These are phyloP conservation scores for Corella eumyota DNA, from an alignment of 23 tunicate genomes.

Conservation along the genomic window DNA sequence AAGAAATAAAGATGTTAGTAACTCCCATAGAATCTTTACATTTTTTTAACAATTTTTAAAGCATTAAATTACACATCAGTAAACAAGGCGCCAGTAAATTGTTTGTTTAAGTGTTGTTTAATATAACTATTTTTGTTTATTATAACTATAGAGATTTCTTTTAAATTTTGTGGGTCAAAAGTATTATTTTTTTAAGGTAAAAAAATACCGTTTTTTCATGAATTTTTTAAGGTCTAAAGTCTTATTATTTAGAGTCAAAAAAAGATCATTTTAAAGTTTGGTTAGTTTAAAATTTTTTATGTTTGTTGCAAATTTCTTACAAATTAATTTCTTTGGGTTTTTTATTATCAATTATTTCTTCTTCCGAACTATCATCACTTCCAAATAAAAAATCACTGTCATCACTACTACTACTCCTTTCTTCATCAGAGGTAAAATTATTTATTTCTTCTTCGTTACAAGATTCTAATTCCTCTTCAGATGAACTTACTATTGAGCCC, in stretches of 20 bases:
- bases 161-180: no score
- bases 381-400: conserved; percentile 27
- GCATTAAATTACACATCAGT: no score
- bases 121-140: no score
- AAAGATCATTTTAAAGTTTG: background rate
- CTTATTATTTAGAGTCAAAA: background rate
- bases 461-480: conserved; percentile 74
- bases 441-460: conserved; percentile 2
- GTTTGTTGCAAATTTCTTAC: no score
- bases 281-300: background rate
- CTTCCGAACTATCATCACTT: conserved; percentile 12
- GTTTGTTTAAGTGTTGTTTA: no score
- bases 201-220: background rate
- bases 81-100: no score
- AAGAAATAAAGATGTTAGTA: background rate
- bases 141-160: no score
- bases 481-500: conserved; percentile 80
- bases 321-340: conserved; percentile 1
- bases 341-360: conserved; percentile 5
- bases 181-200: no score
- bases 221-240: background rate
- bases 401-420: conserved; percentile 18
- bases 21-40: no score
- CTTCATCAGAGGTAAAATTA: background rate
- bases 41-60: no score